Evolutionary conservation across 2,888 invertebrate genomes (phyloP), one percentile per base, ranked within the genome.

Genomic region (Orgyia antiqua): DNA sequence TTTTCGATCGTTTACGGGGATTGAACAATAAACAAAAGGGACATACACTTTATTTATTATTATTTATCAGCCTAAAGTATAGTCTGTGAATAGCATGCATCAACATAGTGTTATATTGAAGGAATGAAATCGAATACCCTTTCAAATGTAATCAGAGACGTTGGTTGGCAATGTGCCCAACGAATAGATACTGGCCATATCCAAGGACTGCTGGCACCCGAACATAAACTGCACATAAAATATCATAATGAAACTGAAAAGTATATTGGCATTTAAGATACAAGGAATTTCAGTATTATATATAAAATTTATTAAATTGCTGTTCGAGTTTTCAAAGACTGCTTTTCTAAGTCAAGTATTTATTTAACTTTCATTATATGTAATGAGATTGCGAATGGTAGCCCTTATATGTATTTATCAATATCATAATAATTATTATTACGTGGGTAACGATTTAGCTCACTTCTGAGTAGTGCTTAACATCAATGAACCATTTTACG

Each of bases 61-160:
- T 18, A 38, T 25, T n/a, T 25, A 39, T 24, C 27, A 10, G 15
- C 11, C 11, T 7, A 45, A 24, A 36, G 21, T 24, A 19, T 13
- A 13, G 26, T 9, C 15, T 7, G 25, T 29, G 29, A 19, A 37
- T 41, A 40, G 44, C 40, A 46, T 45, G 24, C 33, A 41, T 37
- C 32, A 31, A 37, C 34, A 33, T 33, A 43, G 51, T 44, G 46
- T 48, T 45, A 48, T 43, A 45, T 43, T 45, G 36, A 42, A 45
- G 42, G 39, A 45, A 60, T 53, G 61, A 51, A 52, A 57, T 59
- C 50, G 42, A 46, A 52, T 45, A 39, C 46, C 34, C 38, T 38
- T 49, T 51, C 43, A 36, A 56, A 53, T 59, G 58, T 64, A 59
- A 64, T 65, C 65, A 52, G 55, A 54, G 37, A 35, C 28, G 39